Evolutionary conservation across 2,113 vertebrate genomes (phyloP).

Genomic region (Micronycteris hirsuta): DNA sequence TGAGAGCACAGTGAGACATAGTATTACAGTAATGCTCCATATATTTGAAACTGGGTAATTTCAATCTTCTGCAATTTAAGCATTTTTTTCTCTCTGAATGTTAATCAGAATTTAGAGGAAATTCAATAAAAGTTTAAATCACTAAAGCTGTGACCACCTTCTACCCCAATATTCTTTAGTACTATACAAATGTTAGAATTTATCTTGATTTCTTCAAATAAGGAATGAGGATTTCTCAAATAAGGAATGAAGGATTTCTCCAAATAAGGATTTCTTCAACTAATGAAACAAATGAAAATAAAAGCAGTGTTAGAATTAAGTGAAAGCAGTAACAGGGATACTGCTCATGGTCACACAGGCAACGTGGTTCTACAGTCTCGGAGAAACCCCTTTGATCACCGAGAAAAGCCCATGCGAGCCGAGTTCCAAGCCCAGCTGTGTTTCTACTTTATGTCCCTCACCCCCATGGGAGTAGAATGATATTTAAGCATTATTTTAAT

Average conservation of each 20-base stretch:
- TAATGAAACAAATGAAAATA: too few species aligned
- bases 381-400: not conserved
- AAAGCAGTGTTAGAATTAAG: not conserved
- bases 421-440: not conserved
- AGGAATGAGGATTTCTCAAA: too few species aligned
- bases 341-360: not conserved
- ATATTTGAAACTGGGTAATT: not conserved
- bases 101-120: not conserved
- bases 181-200: not conserved
- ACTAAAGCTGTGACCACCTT: not conserved
- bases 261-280: too few species aligned
- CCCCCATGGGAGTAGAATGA: not conserved
- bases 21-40: not conserved
- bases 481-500: not conserved
- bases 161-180: not conserved
- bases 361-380: accelerated
- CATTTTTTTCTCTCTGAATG: not conserved
- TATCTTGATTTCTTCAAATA: too few species aligned
- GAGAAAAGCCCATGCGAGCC: not conserved
- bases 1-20: not conserved
- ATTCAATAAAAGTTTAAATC: not conserved
- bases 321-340: not conserved
- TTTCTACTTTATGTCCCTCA: not conserved
- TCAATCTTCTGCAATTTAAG: constrained; percentile 9
- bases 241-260: too few species aligned